Percentiles rank a stretch among this genome's conserved stretches.
Conservation (phyloP, 2,888 invertebrate species). For the Synergus itoensis region DNA sequence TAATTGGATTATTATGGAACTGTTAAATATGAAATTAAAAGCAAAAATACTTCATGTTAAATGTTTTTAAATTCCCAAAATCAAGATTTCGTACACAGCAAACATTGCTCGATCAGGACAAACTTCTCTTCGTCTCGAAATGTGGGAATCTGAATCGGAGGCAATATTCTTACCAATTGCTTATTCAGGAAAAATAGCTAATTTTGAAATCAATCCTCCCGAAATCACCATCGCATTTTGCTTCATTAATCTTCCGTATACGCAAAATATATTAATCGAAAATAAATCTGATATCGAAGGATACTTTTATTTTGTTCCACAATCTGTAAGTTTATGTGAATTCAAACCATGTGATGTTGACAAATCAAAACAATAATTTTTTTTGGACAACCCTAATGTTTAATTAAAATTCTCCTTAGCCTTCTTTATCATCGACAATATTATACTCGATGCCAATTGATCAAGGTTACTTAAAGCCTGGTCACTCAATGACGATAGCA, state of each 20-base stretch:
- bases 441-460: constrained; percentile 65
- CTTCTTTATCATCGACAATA: constrained; percentile 52
- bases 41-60: neutral
- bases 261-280: constrained; percentile 78
- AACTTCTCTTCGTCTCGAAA: constrained; percentile 79
- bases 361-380: too few species aligned
- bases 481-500: constrained; percentile 77
- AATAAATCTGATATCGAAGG: constrained; percentile 79
- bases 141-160: constrained; percentile 81
- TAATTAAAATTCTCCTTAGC: constrained; percentile 52
- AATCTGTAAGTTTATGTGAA: constrained; percentile 68
- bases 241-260: constrained; percentile 81
- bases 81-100: constrained; percentile 81
- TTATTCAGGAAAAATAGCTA: constrained; percentile 79
- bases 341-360: neutral
- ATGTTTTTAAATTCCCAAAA: constrained; percentile 42
- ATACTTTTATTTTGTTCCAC: constrained; percentile 77
- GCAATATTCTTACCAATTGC: constrained; percentile 80
- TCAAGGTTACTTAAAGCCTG: constrained; percentile 75
- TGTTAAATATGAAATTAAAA: too few species aligned
- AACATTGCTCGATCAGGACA: constrained; percentile 79
- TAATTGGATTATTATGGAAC: too few species aligned
- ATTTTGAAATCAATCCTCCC: constrained; percentile 78
- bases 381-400: too few species aligned
- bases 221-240: constrained; percentile 81